Percentiles rank a stretch among this genome's conserved stretches.
These are phyloP conservation scores for Batillaria attramentaria DNA, from an alignment of 1,140 invertebrate species.

Conservation along the genomic window DNA sequence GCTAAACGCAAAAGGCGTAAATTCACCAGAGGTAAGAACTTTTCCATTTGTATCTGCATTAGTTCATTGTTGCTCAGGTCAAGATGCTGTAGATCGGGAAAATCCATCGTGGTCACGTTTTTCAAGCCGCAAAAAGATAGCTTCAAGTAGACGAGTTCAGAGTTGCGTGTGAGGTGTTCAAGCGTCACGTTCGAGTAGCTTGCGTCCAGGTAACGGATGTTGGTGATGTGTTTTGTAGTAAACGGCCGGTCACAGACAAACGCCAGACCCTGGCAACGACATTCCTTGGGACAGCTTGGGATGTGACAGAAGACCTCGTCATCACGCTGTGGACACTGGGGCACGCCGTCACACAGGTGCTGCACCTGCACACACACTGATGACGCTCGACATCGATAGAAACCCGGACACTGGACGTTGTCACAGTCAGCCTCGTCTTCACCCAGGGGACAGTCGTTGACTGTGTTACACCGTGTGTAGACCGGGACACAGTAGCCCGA, in stretches of 20 bases:
- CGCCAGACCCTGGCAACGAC: slow-evolving; percentile 19
- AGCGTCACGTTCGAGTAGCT: not conserved
- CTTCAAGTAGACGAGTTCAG: not conserved
- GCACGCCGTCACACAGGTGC: slow-evolving; percentile 20
- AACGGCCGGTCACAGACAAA: slow-evolving; percentile 1
- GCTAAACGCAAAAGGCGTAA: slow-evolving; percentile 15
- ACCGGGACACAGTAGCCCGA: not conserved
- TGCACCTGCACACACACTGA: slow-evolving; percentile 18
- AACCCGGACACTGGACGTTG: slow-evolving; percentile 26
- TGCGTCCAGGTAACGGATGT: not conserved
- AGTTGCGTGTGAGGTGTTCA: not conserved
- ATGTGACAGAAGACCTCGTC: slow-evolving; percentile 37
- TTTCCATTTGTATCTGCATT: not conserved
- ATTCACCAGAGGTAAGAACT: slow-evolving; percentile 8
- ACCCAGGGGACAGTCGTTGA: not conserved
- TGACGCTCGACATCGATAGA: slow-evolving; percentile 26
- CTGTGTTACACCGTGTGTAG: slow-evolving; percentile 18
- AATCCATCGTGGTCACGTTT: not conserved
- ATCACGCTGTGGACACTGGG: slow-evolving; percentile 36
- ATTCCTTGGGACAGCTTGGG: slow-evolving; percentile 40
- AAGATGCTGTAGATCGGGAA: not conserved
- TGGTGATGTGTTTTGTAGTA: not conserved
- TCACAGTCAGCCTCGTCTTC: slow-evolving; percentile 18
- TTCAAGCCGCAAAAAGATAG: not conserved
- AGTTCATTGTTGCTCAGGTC: slow-evolving; percentile 30